These are phyloP conservation scores for Ramphastos sulfuratus DNA, from an alignment of 2,113 vertebrate species.

Conservation along the genomic window DNA sequence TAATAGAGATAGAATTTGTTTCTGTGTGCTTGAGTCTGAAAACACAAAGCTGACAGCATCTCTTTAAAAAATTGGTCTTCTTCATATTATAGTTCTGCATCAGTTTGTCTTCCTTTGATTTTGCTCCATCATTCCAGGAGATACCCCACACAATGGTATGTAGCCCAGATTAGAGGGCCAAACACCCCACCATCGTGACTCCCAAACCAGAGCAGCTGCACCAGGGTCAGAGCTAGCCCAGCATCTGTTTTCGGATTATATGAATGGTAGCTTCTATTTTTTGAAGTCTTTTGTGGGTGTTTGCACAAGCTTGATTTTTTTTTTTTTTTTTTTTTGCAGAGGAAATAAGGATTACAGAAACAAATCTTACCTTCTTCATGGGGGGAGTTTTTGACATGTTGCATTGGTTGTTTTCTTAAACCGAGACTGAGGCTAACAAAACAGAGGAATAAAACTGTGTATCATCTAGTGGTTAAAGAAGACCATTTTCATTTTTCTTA, in stretches of 20 bases:
- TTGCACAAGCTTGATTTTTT: background rate
- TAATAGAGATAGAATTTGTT: background rate
- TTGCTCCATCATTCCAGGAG: background rate
- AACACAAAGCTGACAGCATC: background rate
- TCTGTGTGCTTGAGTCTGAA: background rate
- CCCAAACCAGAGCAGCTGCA: background rate
- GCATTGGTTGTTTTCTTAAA: background rate
- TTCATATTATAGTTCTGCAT: background rate
- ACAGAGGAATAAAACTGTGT: background rate
- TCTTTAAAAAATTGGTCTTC: background rate
- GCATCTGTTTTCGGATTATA: background rate
- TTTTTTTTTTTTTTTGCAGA: background rate
- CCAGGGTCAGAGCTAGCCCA: background rate
- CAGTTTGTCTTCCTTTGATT: background rate
- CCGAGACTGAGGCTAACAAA: background rate
- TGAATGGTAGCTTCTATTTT: slow-evolving; percentile 17
- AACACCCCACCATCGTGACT: background rate
- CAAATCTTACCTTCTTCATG: background rate
- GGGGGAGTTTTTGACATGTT: background rate
- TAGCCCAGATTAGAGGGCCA: background rate
- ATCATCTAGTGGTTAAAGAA: background rate
- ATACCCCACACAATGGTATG: rapidly evolving
- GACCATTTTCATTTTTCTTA: background rate
- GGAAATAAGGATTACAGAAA: slow-evolving; percentile 13
- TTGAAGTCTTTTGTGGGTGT: background rate